Evolutionary conservation across 2,888 invertebrate genomes (phyloP).

Genomic region (Cordilura impudica): DNA sequence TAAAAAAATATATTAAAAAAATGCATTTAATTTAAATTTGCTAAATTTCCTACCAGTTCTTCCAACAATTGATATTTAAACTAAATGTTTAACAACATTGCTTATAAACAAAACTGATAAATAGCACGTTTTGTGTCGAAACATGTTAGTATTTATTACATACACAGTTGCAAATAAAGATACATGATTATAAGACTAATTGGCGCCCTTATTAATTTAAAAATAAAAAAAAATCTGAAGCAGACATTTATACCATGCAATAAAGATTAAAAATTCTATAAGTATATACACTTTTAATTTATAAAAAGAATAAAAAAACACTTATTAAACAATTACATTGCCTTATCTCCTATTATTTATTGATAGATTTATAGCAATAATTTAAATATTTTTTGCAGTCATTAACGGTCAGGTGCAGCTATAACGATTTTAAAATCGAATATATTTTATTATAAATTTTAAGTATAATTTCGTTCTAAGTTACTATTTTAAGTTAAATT

Average conservation of each 20-base stretch:
- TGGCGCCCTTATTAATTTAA: not conserved
- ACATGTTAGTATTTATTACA: too few species aligned
- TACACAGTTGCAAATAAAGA: not conserved
- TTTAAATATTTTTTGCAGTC: not conserved
- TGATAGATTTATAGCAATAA: not conserved
- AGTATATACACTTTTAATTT: not conserved
- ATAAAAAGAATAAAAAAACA: not conserved
- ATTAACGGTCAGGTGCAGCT: not conserved
- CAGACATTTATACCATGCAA: constrained; percentile 1
- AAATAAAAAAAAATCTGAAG: not conserved
- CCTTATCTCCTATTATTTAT: not conserved
- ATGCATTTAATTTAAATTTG: not conserved
- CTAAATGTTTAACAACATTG: constrained; percentile 34
- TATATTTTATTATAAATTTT: not conserved
- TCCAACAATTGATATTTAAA: constrained; percentile 32
- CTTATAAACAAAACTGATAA: constrained; percentile 1
- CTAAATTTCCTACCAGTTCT: constrained; percentile 6
- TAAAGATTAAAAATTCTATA: not conserved
- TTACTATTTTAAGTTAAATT: too few species aligned
- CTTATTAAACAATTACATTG: not conserved
- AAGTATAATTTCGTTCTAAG: not conserved
- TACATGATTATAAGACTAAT: not conserved
- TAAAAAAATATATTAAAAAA: too few species aligned
- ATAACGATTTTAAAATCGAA: not conserved
- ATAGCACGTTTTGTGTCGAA: constrained; percentile 29